Conservation (phyloP, 2,113 vertebrate genomes). For the Alethe castanea region DNA sequence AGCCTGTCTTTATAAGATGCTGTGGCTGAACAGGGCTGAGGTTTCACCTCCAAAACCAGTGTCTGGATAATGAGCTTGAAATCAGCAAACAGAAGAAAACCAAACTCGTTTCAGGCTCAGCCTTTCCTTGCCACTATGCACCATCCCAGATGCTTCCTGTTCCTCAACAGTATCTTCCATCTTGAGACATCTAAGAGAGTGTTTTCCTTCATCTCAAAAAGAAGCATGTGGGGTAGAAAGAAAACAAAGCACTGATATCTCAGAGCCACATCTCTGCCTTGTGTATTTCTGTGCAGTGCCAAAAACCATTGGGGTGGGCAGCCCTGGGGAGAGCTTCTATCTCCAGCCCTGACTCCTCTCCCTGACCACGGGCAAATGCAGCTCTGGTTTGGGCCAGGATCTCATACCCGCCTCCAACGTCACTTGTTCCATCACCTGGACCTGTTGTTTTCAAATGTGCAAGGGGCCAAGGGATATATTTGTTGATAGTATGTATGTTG, state of each 20-base stretch:
- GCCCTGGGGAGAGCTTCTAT: rapidly evolving
- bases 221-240: background rate
- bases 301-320: rapidly evolving
- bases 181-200: background rate
- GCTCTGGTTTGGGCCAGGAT: background rate
- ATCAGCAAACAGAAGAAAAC: background rate
- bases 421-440: constrained; percentile 12
- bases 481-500: constrained; percentile 70
- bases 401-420: background rate
- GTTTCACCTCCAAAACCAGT: background rate
- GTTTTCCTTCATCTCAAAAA: background rate
- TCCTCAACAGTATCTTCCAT: background rate
- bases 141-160: background rate
- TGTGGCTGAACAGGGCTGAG: background rate
- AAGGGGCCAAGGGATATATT: constrained; percentile 67
- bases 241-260: background rate
- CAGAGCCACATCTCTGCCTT: background rate
- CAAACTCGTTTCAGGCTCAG: background rate
- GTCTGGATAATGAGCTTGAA: background rate
- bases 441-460: constrained; percentile 16
- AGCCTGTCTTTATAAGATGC: background rate
- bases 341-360: background rate
- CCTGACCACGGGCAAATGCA: rapidly evolving
- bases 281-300: background rate
- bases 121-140: background rate